phyloP scores from a whole-genome alignment of 2,888 invertebrate species.

The Caenorhabditis sp. region DNA sequence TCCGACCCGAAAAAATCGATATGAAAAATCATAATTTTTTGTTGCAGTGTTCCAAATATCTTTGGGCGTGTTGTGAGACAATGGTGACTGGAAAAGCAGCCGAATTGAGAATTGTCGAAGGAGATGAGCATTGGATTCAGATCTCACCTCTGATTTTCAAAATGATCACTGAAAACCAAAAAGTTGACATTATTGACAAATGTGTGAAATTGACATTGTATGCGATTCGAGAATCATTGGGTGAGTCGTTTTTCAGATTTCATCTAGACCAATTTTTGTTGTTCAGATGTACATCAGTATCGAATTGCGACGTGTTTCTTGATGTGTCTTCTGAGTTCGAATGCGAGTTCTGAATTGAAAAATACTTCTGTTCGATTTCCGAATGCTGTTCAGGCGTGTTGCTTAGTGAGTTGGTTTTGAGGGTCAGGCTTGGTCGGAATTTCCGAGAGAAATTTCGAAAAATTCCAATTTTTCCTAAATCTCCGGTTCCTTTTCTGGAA shows the following conservation, averaged over 20 bases:
- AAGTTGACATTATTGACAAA: conserved; percentile 12
- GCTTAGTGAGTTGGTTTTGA: background rate
- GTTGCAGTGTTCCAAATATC: conserved; percentile 38
- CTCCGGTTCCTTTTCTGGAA: too few relatives aligned
- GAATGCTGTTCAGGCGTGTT: conserved; percentile 6
- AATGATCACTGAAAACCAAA: conserved; percentile 2
- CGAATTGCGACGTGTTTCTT: conserved; percentile 48
- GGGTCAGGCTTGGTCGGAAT: background rate
- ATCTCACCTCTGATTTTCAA: conserved; percentile 32
- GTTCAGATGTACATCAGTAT: conserved; percentile 40
- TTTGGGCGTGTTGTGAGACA: conserved; percentile 38
- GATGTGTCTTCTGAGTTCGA: conserved; percentile 8
- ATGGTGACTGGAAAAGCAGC: conserved; percentile 20
- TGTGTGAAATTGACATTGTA: conserved; percentile 21
- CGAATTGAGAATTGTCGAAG: conserved; percentile 38
- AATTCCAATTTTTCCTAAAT: too few relatives aligned
- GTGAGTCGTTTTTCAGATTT: conserved; percentile 2
- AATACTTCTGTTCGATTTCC: conserved; percentile 1
- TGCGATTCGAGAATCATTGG: conserved; percentile 15
- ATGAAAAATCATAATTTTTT: too few relatives aligned
- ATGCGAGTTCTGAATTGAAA: background rate
- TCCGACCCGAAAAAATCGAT: too few relatives aligned
- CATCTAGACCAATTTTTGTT: background rate
- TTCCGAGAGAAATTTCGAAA: background rate
- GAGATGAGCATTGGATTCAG: conserved; percentile 45